Evolutionary conservation across 2,888 invertebrate genomes (phyloP).

Genomic region (Thereva unica): DNA sequence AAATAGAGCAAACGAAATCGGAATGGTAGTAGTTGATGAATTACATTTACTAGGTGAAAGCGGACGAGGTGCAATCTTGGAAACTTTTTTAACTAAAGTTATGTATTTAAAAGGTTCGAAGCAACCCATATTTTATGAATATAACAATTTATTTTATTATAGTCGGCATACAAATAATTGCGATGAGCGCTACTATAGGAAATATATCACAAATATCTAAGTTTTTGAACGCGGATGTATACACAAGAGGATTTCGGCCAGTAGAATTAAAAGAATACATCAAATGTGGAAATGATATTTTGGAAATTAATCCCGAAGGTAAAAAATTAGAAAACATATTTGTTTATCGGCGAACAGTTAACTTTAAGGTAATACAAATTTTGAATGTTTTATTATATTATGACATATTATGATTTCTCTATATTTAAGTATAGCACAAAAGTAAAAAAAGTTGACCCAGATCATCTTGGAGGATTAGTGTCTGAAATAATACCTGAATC

Average conservation of each 20-base stretch:
- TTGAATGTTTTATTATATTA: constrained; percentile 23
- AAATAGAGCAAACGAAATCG: constrained; percentile 74
- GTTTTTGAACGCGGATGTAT: constrained; percentile 83
- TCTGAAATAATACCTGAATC: constrained; percentile 77
- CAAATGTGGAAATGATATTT: constrained; percentile 69
- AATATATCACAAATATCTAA: constrained; percentile 79
- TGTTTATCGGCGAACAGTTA: constrained; percentile 59
- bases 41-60: constrained; percentile 89
- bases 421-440: constrained; percentile 65
- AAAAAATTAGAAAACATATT: constrained; percentile 61
- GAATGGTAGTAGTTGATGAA: constrained; percentile 86
- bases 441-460: constrained; percentile 71
- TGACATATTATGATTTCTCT: background rate
- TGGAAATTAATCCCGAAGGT: constrained; percentile 62
- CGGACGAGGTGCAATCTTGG: constrained; percentile 82
- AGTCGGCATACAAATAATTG: constrained; percentile 82
- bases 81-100: constrained; percentile 80
- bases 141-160: constrained; percentile 36
- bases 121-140: constrained; percentile 8
- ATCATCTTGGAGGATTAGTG: constrained; percentile 77
- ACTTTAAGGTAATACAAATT: constrained; percentile 54
- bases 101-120: constrained; percentile 68
- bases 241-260: constrained; percentile 84
- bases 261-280: constrained; percentile 82
- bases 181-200: constrained; percentile 97